Conservation (phyloP, 2,797 vertebrate genomes). For the Aplochiton taeniatus region DNA sequence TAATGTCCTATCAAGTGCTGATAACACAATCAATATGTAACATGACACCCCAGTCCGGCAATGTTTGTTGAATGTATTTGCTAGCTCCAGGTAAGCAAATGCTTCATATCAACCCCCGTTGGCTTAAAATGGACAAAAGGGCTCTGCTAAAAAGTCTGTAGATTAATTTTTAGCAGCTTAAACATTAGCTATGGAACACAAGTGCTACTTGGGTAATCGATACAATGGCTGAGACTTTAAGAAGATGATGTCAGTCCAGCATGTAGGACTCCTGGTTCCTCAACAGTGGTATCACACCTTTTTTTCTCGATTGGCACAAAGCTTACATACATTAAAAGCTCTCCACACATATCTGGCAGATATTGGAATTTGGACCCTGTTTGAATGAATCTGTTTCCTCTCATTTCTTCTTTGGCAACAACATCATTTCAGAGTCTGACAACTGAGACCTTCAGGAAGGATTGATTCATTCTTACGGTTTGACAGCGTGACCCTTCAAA, state of each 20-base stretch:
- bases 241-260: too few species aligned
- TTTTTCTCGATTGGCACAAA: conserved; percentile 38
- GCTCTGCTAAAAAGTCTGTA: too few species aligned
- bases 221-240: too few species aligned
- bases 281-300: too few species aligned
- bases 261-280: not conserved
- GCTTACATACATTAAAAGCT: conserved; percentile 19
- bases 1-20: conserved; percentile 16
- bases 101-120: too few species aligned
- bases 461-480: conserved; percentile 8
- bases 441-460: conserved; percentile 17
- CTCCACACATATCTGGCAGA: conserved; percentile 4
- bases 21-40: not conserved
- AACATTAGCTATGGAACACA: too few species aligned
- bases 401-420: conserved; percentile 47
- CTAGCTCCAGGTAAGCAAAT: too few species aligned
- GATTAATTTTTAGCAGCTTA: too few species aligned
- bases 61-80: too few species aligned
- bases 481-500: conserved; percentile 6
- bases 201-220: too few species aligned
- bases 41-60: not conserved
- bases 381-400: conserved; percentile 21
- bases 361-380: conserved; percentile 42
- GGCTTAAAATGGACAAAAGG: too few species aligned
- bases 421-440: conserved; percentile 23